Conservation (phyloP, 2,888 invertebrate species). For the Panzeria rudis region DNA sequence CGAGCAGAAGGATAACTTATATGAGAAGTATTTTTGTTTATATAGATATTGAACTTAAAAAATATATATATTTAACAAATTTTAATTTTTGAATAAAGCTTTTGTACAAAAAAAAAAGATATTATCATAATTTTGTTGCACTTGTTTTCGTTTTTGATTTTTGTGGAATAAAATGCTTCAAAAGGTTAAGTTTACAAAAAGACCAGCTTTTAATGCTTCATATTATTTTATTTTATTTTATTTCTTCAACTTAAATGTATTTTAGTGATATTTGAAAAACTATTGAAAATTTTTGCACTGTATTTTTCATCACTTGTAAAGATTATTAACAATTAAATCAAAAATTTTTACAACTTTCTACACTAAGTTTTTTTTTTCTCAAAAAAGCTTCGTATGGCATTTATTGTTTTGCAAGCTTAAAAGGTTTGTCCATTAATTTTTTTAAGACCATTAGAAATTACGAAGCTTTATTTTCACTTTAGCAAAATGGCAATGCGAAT, state of each 20-base stretch:
- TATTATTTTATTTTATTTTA: slow-evolving; percentile 9
- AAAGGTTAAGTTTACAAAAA: slow-evolving; percentile 67
- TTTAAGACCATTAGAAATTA: not conserved
- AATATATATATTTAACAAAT: slow-evolving; percentile 20
- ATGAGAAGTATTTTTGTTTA: slow-evolving; percentile 71
- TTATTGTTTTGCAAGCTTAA: slow-evolving; percentile 40
- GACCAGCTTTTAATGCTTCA: slow-evolving; percentile 31
- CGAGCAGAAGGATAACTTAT: slow-evolving; percentile 79
- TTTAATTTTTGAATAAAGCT: slow-evolving; percentile 71
- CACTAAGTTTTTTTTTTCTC: not conserved
- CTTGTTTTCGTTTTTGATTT: slow-evolving; percentile 69
- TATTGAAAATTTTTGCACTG: slow-evolving; percentile 41
- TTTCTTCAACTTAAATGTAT: slow-evolving; percentile 24
- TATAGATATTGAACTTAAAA: slow-evolving; percentile 35
- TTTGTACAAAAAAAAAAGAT: slow-evolving; percentile 62
- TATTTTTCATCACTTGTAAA: slow-evolving; percentile 21
- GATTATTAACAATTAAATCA: not conserved
- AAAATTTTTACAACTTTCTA: not conserved
- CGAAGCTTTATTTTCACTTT: slow-evolving; percentile 1
- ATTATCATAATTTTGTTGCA: slow-evolving; percentile 72
- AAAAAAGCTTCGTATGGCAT: slow-evolving; percentile 28
- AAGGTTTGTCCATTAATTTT: slow-evolving; percentile 5
- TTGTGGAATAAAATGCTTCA: slow-evolving; percentile 67
- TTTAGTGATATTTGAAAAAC: slow-evolving; percentile 25
- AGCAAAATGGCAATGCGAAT: not conserved